Base-by-base conservation (phyloP, 2,113 vertebrate species). In the Prunella fulvescens region DNA sequence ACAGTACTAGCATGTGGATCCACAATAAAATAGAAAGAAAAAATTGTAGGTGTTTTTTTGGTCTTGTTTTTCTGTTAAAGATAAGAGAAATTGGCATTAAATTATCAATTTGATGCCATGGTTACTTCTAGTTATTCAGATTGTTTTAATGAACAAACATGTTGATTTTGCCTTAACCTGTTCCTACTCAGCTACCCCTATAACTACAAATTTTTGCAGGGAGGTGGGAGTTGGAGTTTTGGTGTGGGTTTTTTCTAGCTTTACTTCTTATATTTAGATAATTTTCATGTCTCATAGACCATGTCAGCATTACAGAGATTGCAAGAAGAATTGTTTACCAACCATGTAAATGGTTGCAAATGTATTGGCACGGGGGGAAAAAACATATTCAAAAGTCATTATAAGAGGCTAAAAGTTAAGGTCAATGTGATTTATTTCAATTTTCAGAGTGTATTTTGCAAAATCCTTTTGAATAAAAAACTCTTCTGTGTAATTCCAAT, bases 61-160 rank as follows among this genome's bases (percentile, higher is more conserved):
- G 51, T 54, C 81, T 92, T 88, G 37, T 81, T 92, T 94, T 73
- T 82, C 56, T 90, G 50, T 76, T 89, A 61, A 89, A 91, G 37
- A 93, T 76, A 93, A 94, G 86, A 84, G 14, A 95, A 94, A 81
- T 74, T 81, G 91, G 72, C 72, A 87, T 79, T 81, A 77, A 92
- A 80, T 78, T 86, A 85, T 73, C 78, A 81, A 33, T 66, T 87
- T 89, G 60, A 83, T 91, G 80, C 76, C 53, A 93, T 91, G 81
- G 69, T 73, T 94, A 94, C 78, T 83, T 95, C 80, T 79, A 88
- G 40, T 65, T 95, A 89, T 78, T 85, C 50, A 53, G 60, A 50
- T 77, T 79, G 67, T 89, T 95, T 95, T 78, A 95, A 84, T 88
- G 72, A 94, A 48, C 12, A 92, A 87, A 89, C 48, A 81, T 83